Evolutionary conservation across 2,888 invertebrate species (phyloP), one percentile per base, ranked within the genome.

Genomic region (Coelinius sp.): DNA sequence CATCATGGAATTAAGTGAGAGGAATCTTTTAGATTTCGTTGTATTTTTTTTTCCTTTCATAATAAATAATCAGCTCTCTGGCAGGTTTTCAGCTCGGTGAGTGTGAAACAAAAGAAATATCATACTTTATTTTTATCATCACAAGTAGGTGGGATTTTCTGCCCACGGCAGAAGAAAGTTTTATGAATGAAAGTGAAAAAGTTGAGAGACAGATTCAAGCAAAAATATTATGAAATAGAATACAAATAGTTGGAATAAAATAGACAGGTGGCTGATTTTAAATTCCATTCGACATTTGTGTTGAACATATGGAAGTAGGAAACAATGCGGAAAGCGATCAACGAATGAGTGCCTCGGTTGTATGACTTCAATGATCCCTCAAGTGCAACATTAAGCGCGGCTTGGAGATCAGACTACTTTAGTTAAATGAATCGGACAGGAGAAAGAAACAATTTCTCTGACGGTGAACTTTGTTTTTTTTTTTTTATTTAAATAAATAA

Each of bases 251-350:
- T 5, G 44, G 44, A n/a, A 44, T 14, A 5, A 44, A 44, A 41
- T 41, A 2, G 41, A 41, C 41, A 41, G 41, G 41, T 41, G 41
- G 41, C n/a, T 12, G 1, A n/a, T 41, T 35, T n/a, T 41, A n/a
- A 41, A 41, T 41, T 41, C n/a, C n/a, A 12, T n/a, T 2, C n/a
- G 41, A 41, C 41, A 41, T 41, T 41, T 41, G n/a, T 12, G n/a
- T 41, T 35, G 35, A 35, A 10, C 35, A n/a, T 52, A 20, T 52
- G 22, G 38, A 35, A 52, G 63, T 49, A 27, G 25, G 49, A 17
- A 35, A 41, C 70, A 62, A 25, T 49, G 52, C 38, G 27, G 67
- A 62, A 27, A 67, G 66, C 22, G 24, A 63, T 62, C 52, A 22
- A 20, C 62, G 24, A 49, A 35, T 52, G 69, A 22, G 14, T 52